Percentiles rank a stretch among this genome's conserved stretches.
Conservation (phyloP, 1,140 invertebrate species). For the Drosophila saltans region DNA sequence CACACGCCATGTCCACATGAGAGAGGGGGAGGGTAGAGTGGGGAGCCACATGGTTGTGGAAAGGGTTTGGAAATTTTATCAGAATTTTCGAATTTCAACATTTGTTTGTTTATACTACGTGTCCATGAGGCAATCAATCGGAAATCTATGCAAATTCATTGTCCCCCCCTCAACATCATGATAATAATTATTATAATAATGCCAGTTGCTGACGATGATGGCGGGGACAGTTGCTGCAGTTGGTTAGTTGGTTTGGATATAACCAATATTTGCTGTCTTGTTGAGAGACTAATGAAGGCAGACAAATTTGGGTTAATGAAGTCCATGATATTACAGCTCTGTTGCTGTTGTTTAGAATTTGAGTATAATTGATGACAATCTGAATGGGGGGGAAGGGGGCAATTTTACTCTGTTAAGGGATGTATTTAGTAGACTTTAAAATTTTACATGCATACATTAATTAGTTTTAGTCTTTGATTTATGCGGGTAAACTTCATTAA, state of each 20-base stretch:
- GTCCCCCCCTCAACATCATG: constrained; percentile 21
- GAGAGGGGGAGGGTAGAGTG: neutral
- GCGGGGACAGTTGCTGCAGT: constrained; percentile 3
- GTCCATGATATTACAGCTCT: neutral
- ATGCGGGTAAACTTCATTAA: too few species aligned
- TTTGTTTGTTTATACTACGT: constrained; percentile 52
- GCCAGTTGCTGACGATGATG: neutral
- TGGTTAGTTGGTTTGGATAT: neutral
- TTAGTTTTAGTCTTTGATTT: too few species aligned
- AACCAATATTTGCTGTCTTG: neutral
- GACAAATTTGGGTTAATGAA: constrained; percentile 4
- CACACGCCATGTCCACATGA: constrained; percentile 40
- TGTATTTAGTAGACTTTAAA: too few species aligned
- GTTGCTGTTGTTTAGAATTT: neutral
- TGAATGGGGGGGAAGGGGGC: too few species aligned
- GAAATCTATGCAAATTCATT: constrained; percentile 65
- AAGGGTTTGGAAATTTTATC: constrained; percentile 16
- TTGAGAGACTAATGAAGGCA: constrained; percentile 1
- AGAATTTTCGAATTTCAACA: constrained; percentile 29
- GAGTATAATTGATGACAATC: neutral
- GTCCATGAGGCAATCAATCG: constrained; percentile 48
- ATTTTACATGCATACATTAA: too few species aligned
- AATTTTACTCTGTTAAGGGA: too few species aligned
- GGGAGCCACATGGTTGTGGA: neutral
- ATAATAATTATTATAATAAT: constrained; percentile 54